phyloP scores from a whole-genome alignment of 2,888 invertebrate genomes.

The Amorpha juglandis region DNA sequence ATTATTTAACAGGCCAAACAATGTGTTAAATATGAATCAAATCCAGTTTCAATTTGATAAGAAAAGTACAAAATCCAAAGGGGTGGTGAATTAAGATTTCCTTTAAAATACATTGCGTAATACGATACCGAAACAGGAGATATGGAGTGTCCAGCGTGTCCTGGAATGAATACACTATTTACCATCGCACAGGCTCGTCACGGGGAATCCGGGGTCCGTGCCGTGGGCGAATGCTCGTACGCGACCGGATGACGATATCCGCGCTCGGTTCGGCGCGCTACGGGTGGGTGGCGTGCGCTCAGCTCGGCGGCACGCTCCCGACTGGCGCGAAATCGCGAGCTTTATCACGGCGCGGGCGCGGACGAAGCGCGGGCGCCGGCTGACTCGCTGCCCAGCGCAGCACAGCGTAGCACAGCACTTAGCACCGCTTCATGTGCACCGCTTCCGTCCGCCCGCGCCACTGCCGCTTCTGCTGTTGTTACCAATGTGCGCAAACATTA shows the following conservation, averaged over 20 bases:
- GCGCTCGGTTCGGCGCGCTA: constrained; percentile 45
- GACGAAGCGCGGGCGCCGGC: constrained; percentile 43
- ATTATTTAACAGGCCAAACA: neutral
- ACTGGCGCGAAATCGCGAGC: constrained; percentile 77
- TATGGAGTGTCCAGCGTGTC: constrained; percentile 18
- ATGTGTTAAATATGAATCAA: constrained; percentile 33
- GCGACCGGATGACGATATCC: constrained; percentile 54
- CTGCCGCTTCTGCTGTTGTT: constrained; percentile 73
- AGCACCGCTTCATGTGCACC: constrained; percentile 54
- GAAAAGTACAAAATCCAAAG: constrained; percentile 1
- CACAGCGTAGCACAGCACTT: neutral
- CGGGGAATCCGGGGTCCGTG: constrained; percentile 52
- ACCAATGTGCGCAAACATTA: neutral
- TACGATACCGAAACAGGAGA: constrained; percentile 63
- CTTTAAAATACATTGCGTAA: constrained; percentile 54
- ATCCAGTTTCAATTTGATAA: constrained; percentile 30
- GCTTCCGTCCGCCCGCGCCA: neutral
- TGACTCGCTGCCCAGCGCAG: constrained; percentile 27
- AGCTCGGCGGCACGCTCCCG: constrained; percentile 67
- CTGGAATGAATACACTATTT: constrained; percentile 65
- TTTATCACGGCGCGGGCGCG: constrained; percentile 57
- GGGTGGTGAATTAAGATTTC: constrained; percentile 10
- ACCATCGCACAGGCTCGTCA: constrained; percentile 77
- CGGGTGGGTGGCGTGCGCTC: constrained; percentile 56
- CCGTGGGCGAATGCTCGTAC: constrained; percentile 41